These are phyloP conservation scores for Lithobates sylvaticus DNA, from an alignment of 2,797 vertebrate genomes.

Conservation along the genomic window DNA sequence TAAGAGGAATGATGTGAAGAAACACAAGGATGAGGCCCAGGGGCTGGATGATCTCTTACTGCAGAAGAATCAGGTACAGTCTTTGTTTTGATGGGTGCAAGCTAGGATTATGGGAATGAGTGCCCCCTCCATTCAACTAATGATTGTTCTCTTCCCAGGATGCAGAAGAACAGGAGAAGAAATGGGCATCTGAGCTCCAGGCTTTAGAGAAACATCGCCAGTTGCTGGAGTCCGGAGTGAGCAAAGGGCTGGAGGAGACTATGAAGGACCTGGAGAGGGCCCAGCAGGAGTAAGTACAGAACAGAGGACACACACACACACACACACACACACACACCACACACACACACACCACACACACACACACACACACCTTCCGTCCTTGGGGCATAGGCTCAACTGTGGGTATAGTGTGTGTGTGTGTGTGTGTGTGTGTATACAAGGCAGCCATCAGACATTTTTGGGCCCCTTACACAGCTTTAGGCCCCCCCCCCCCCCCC, in stretches of 20 bases:
- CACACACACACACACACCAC: too few species aligned
- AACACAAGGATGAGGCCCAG: slow-evolving; percentile 76
- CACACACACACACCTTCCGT: too few species aligned
- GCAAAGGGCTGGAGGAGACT: slow-evolving; percentile 78
- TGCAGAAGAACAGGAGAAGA: slow-evolving; percentile 75
- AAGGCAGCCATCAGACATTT: too few species aligned
- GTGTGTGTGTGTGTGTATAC: too few species aligned
- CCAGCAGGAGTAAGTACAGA: slow-evolving; percentile 63
- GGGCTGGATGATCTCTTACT: slow-evolving; percentile 77
- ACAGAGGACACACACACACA: too few species aligned
- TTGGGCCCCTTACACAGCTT: too few species aligned
- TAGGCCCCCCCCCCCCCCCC: too few species aligned
- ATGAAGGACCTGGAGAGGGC: slow-evolving; percentile 73
- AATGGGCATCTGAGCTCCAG: slow-evolving; percentile 73
- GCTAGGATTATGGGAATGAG: neutral
- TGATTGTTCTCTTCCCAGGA: slow-evolving; percentile 66
- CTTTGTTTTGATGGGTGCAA: neutral
- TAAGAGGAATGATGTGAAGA: slow-evolving; percentile 72
- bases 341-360: too few species aligned
- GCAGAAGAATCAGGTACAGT: slow-evolving; percentile 77
- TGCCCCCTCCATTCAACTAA: neutral
- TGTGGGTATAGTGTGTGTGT: too few species aligned
- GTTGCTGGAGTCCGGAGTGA: slow-evolving; percentile 75
- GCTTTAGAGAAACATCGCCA: slow-evolving; percentile 76
- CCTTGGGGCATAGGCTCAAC: too few species aligned